Conservation (phyloP, 1,140 invertebrate genomes). For the Drosophila subpulchrella region DNA sequence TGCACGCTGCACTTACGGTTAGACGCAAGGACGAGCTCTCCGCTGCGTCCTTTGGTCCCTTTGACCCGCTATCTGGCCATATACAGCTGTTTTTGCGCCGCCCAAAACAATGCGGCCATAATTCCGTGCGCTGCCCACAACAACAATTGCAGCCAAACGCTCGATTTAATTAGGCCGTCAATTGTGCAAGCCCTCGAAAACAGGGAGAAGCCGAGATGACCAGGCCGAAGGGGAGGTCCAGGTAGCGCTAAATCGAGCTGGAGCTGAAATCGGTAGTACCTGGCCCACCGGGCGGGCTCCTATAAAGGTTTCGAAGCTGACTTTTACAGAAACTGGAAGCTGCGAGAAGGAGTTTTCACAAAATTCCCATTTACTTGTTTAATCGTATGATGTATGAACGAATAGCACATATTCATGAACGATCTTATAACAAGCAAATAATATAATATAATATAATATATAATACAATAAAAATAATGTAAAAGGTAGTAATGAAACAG, state of each 20-base stretch:
- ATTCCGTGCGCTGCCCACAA: slow-evolving; percentile 53
- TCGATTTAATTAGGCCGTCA: slow-evolving; percentile 76
- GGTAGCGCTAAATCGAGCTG: too few relatives aligned
- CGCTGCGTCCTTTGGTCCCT: slow-evolving; percentile 1
- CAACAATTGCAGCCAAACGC: slow-evolving; percentile 28
- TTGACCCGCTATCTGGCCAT: slow-evolving; percentile 11
- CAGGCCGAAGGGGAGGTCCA: too few relatives aligned
- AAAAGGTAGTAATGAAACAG: too few relatives aligned
- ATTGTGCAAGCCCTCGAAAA: slow-evolving; percentile 51
- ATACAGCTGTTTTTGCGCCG: slow-evolving; percentile 58
- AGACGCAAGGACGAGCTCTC: slow-evolving; percentile 1
- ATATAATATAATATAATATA: too few relatives aligned
- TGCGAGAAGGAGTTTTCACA: too few relatives aligned
- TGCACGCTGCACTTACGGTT: slow-evolving; percentile 57
- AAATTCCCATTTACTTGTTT: too few relatives aligned
- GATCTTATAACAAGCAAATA: too few relatives aligned
- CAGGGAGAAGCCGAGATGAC: not conserved
- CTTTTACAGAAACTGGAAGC: too few relatives aligned
- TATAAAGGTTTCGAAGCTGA: not conserved
- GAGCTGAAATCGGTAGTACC: not conserved
- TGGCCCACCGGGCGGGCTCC: not conserved
- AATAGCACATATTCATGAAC: too few relatives aligned
- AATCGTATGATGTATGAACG: too few relatives aligned
- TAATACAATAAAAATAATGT: too few relatives aligned
- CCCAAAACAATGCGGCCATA: slow-evolving; percentile 71